phyloP scores from a whole-genome alignment of 2,113 vertebrate species.

The Dasyurus viverrinus region DNA sequence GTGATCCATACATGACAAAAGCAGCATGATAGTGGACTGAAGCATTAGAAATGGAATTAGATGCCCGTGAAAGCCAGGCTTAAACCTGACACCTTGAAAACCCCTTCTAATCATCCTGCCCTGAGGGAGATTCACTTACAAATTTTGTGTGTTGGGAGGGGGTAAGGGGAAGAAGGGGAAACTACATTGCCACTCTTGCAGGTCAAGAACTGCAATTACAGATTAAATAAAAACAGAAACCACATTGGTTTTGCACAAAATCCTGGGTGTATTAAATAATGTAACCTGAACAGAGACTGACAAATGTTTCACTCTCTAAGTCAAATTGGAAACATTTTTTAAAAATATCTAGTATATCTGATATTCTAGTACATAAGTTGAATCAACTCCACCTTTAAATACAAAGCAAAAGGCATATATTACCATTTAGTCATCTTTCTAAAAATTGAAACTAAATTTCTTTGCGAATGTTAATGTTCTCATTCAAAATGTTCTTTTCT shows the following conservation, averaged over 20 bases:
- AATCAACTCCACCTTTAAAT: constrained; percentile 66
- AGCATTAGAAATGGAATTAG: constrained; percentile 45
- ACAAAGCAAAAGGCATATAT: constrained; percentile 66
- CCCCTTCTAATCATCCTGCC: constrained; percentile 50
- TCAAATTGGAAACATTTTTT: constrained; percentile 34
- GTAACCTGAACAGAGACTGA: constrained; percentile 18
- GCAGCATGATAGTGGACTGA: constrained; percentile 17
- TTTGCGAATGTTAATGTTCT: constrained; percentile 78
- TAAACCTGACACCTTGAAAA: constrained; percentile 52
- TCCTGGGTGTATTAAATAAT: background rate
- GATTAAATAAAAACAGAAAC: constrained; percentile 46
- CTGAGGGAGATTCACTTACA: constrained; percentile 10
- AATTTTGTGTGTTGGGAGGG: background rate
- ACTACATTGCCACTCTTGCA: background rate
- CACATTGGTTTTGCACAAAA: constrained; percentile 49
- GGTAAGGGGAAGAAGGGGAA: background rate
- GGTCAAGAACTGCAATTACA: constrained; percentile 24
- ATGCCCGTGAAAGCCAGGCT: constrained; percentile 4
- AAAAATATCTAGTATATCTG: background rate
- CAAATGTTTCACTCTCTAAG: constrained; percentile 32
- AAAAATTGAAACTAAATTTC: constrained; percentile 76
- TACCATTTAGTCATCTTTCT: constrained; percentile 70
- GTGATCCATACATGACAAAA: constrained; percentile 34
- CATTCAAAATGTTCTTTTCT: constrained; percentile 77
- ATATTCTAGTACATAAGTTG: constrained; percentile 25